Conservation (phyloP, 2,888 invertebrate species). For the Alsophila aescularia region DNA sequence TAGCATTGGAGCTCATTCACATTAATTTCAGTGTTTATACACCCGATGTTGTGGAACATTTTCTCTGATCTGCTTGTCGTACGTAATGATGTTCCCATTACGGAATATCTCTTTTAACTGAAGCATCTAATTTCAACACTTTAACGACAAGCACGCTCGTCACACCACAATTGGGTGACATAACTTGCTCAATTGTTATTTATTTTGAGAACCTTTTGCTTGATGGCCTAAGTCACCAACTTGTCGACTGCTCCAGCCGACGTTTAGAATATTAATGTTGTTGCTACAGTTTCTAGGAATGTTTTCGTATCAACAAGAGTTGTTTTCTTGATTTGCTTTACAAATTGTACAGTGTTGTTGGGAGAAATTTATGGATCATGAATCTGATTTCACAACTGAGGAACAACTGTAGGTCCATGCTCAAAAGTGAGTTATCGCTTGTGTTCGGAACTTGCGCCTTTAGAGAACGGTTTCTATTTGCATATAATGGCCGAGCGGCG, state of each 20-base stretch:
- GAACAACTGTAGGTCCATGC: constrained; percentile 41
- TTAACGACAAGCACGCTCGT: constrained; percentile 47
- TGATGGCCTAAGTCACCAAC: constrained; percentile 51
- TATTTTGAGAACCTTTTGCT: constrained; percentile 56
- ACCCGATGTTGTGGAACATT: constrained; percentile 33
- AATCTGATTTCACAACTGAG: constrained; percentile 36
- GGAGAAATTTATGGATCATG: constrained; percentile 34
- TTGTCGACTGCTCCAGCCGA: constrained; percentile 10
- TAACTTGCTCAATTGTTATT: constrained; percentile 65
- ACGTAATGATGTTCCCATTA: constrained; percentile 31
- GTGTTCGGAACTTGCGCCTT: constrained; percentile 57
- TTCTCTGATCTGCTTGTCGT: constrained; percentile 27
- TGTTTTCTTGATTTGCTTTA: constrained; percentile 31
- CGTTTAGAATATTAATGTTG: constrained; percentile 30
- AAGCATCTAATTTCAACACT: constrained; percentile 52
- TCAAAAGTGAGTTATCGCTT: constrained; percentile 52
- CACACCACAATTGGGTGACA: constrained; percentile 61
- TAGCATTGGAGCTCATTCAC: constrained; percentile 32
- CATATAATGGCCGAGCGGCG: constrained; percentile 73
- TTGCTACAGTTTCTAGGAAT: constrained; percentile 24
- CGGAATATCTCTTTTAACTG: constrained; percentile 17
- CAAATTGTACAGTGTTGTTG: constrained; percentile 32
- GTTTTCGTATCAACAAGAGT: constrained; percentile 20
- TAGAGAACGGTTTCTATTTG: constrained; percentile 65
- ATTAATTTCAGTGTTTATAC: constrained; percentile 44